Evolutionary conservation across 1,140 invertebrate species (phyloP).

Genomic region (Mylabris phalerata): DNA sequence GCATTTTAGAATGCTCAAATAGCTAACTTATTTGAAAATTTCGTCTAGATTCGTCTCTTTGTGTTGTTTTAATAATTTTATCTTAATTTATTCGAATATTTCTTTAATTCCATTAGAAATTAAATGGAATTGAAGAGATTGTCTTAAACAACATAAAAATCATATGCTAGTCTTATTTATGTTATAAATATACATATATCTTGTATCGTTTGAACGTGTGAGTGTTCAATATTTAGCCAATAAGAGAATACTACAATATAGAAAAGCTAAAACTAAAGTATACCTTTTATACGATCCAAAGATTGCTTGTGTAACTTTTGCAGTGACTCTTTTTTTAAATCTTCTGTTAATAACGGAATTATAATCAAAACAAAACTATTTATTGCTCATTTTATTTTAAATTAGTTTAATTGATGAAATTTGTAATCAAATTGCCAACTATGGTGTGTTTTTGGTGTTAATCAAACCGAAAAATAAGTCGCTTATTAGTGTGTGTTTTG

Average conservation of each 20-base stretch:
- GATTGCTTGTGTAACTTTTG: slow-evolving; percentile 15
- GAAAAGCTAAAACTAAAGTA: slow-evolving; percentile 31
- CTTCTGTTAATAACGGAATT: neutral
- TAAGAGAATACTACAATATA: slow-evolving; percentile 16
- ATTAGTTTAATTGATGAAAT: neutral
- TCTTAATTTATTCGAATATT: slow-evolving; percentile 14
- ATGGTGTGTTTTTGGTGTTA: slow-evolving; percentile 14
- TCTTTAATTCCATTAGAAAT: neutral
- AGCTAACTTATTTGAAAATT: slow-evolving; percentile 20
- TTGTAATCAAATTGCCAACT: slow-evolving; percentile 7
- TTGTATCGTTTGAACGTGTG: slow-evolving; percentile 27
- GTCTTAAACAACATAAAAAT: neutral
- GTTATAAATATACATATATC: slow-evolving; percentile 24
- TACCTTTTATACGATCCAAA: slow-evolving; percentile 41
- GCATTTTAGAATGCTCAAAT: slow-evolving; percentile 27
- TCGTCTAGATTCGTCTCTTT: slow-evolving; percentile 13
- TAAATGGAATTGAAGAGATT: neutral
- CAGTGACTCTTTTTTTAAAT: neutral
- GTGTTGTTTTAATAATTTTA: slow-evolving; percentile 19
- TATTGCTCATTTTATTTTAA: neutral
- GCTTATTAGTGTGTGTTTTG: slow-evolving; percentile 23
- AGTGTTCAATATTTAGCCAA: slow-evolving; percentile 21
- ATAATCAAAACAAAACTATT: neutral
- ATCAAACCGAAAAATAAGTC: slow-evolving; percentile 12
- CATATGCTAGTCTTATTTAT: slow-evolving; percentile 35